Conservation (phyloP, 2,888 invertebrate genomes). For the Idaea dimidiata region DNA sequence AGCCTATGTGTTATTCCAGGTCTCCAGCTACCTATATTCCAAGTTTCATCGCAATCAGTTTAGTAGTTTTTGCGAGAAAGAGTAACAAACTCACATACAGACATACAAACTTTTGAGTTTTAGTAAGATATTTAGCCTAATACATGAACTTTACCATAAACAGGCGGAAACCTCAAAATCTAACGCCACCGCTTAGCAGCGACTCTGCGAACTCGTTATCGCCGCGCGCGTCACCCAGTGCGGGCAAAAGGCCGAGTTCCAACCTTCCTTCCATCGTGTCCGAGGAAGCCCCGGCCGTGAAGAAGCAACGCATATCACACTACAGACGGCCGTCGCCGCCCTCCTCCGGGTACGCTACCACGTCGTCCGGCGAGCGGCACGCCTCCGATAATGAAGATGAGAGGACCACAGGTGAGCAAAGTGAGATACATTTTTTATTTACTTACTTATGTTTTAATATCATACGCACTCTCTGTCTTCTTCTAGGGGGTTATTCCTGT, state of each 20-base stretch:
- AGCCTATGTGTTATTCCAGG: too few relatives aligned
- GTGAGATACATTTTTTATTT: conserved; percentile 8
- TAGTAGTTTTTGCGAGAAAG: too few relatives aligned
- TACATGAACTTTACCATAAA: neutral
- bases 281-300: conserved; percentile 80
- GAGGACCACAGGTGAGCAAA: conserved; percentile 50
- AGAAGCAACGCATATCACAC: conserved; percentile 92
- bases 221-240: conserved; percentile 82
- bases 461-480: neutral
- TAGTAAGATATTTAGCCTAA: too few relatives aligned
- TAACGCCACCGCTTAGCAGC: conserved; percentile 93
- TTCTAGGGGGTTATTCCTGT: too few relatives aligned
- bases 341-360: conserved; percentile 69
- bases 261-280: conserved; percentile 83
- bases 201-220: conserved; percentile 93
- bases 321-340: conserved; percentile 81
- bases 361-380: conserved; percentile 77
- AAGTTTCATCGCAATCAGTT: too few relatives aligned
- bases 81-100: too few relatives aligned
- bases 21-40: too few relatives aligned
- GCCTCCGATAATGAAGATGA: conserved; percentile 78
- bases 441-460: conserved; percentile 10
- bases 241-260: conserved; percentile 84
- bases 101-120: too few relatives aligned
- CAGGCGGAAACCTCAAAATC: conserved; percentile 94